Conservation (phyloP, 2,113 vertebrate genomes). For the Plectropomus leopardus region DNA sequence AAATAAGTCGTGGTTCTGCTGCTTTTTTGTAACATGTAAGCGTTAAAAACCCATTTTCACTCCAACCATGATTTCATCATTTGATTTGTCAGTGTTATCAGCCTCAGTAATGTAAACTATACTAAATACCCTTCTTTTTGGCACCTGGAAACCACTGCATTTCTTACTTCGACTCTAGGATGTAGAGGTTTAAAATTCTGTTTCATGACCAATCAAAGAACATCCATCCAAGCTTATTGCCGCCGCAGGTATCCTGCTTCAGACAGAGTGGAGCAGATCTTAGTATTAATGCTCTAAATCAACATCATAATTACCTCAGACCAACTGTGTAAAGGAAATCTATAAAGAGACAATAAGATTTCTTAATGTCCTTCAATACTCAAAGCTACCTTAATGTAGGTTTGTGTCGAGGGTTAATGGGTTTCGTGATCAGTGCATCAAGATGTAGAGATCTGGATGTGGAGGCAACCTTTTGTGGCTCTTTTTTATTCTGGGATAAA, state of each 20-base stretch:
- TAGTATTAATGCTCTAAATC: not conserved
- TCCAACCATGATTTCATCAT: not conserved
- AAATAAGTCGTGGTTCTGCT: slow-evolving; percentile 18
- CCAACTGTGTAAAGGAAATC: not conserved
- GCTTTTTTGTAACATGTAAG: slow-evolving; percentile 15
- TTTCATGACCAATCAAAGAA: slow-evolving; percentile 31
- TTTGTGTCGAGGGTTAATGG: not conserved
- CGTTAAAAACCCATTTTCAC: not conserved
- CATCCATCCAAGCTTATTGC: not conserved
- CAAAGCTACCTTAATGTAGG: not conserved
- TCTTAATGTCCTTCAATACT: too few species aligned
- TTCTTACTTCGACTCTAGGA: not conserved
- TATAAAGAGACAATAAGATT: not conserved
- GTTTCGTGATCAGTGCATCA: not conserved
- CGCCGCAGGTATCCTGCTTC: slow-evolving; percentile 17
- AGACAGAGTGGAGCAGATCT: not conserved
- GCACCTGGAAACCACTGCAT: not conserved
- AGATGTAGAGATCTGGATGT: not conserved
- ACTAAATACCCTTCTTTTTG: not conserved
- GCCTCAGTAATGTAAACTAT: not conserved
- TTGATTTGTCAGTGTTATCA: not conserved
- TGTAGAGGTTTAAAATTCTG: slow-evolving; percentile 24
- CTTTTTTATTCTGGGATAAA: too few species aligned
- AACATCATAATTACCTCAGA: slow-evolving; percentile 4
- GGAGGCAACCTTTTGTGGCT: not conserved